These are phyloP conservation scores for Notolepis coatsorum DNA, from an alignment of 2,797 vertebrate genomes.

Conservation along the genomic window DNA sequence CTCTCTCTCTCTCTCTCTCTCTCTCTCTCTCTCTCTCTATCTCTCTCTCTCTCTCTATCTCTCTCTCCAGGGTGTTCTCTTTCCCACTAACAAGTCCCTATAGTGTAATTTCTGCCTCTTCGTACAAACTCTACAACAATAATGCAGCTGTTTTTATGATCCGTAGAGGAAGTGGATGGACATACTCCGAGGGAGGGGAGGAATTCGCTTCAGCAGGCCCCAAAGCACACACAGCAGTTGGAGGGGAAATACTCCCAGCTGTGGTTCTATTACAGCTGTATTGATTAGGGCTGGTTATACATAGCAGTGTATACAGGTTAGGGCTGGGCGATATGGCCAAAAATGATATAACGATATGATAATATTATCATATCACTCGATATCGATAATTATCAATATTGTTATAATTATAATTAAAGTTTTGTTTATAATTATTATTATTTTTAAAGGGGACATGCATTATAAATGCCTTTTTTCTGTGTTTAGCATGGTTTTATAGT, in stretches of 20 bases:
- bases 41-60: conserved; percentile 10
- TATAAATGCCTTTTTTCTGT: too few relatives aligned
- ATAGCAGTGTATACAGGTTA: conserved; percentile 31
- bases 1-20: conserved; percentile 26
- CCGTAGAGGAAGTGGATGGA: conserved; percentile 23
- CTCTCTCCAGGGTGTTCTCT: conserved; percentile 48
- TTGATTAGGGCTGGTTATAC: background rate
- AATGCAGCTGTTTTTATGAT: conserved; percentile 48
- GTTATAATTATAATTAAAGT: too few relatives aligned
- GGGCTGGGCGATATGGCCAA: too few relatives aligned
- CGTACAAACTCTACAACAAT: conserved; percentile 60
- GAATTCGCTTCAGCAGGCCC: conserved; percentile 20
- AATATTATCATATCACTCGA: too few relatives aligned
- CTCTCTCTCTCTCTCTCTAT: conserved; percentile 34
- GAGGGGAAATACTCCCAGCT: conserved; percentile 23
- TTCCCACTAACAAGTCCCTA: conserved; percentile 78
- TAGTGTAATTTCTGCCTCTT: conserved; percentile 61
- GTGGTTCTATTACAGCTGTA: conserved; percentile 24
- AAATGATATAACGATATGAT: too few relatives aligned
- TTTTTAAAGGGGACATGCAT: too few relatives aligned
- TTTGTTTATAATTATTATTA: too few relatives aligned
- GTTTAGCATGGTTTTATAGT: too few relatives aligned
- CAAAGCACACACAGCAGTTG: conserved; percentile 26
- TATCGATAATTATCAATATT: too few relatives aligned
- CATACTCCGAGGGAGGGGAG: conserved; percentile 43